Evolutionary conservation across 2,888 invertebrate genomes (phyloP), one percentile per base, ranked within the genome.

Genomic region (Epinotia nisella): DNA sequence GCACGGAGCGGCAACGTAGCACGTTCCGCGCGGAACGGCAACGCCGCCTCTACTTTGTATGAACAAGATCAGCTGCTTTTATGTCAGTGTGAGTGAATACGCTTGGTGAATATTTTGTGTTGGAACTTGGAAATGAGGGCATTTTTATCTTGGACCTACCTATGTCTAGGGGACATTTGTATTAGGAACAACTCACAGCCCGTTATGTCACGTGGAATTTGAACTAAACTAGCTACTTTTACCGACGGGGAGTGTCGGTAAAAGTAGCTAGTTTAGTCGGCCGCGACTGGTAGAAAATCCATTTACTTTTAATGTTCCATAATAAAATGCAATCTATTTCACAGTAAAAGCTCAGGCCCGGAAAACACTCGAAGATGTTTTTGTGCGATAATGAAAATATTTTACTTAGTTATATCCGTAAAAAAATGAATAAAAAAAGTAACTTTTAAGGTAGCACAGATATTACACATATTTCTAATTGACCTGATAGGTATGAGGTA

Each of bases 1-100:
- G 83, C 77, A 80, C 81, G 81, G 81, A 80, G 81, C 82, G 88
- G 87, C 90, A 90, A 87, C 88, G 81, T 67, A 66, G 79, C 79
- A 73, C 74, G 75, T 49, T 73, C 75, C 77, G 77, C 78, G 69
- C 75, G 78, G 76, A 24, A 75, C 73, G 81, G 80, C 83, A 82
- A 85, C 85, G 82, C 76, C 82, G 83, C 64, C 24, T 29, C 15
- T 35, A 45, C 70, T 49, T 61, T 53, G 72, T 72, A 72, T 39
- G 72, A 72, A 35, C 72, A 72, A 72, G 72, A 72, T 72, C 72
- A 72, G 72, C 72, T 72, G 72, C 72, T 72, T 56, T 67, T 72
- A 61, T 67, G 45, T 13, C 61, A 15, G 21, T 19, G 53, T 61
- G 61, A 56, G 29, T 39, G 49, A 58, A n/a, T 39, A 21, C 41